Evolutionary conservation across 1,140 invertebrate genomes (phyloP).

Genomic region (Idris sp.): DNA sequence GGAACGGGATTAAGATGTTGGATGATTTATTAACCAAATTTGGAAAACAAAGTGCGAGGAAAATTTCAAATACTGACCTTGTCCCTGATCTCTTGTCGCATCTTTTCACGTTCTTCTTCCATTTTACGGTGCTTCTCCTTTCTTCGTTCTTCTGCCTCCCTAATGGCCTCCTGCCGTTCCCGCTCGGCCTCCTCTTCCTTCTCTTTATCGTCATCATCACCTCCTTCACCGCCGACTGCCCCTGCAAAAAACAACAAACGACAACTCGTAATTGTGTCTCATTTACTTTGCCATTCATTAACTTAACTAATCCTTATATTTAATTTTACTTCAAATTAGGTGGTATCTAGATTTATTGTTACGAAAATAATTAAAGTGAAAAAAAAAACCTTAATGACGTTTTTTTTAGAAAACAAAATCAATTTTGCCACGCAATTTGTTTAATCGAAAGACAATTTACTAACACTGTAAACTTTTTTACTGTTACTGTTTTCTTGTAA

Average conservation of each 20-base stretch:
- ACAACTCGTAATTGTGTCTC: constrained; percentile 47
- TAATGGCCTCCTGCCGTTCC: constrained; percentile 94
- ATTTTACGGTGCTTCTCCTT: constrained; percentile 99
- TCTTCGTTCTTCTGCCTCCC: constrained; percentile 94
- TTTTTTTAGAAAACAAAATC: too few relatives aligned
- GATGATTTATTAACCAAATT: constrained; percentile 36
- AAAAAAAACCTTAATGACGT: neutral
- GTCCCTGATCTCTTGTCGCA: constrained; percentile 98
- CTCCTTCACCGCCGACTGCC: constrained; percentile 93
- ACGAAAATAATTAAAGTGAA: constrained; percentile 3
- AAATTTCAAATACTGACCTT: constrained; percentile 87
- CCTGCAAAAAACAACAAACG: constrained; percentile 79
- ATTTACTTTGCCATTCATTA: constrained; percentile 42
- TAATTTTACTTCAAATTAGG: constrained; percentile 28
- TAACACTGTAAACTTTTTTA: too few relatives aligned
- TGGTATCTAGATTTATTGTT: constrained; percentile 18
- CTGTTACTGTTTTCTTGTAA: too few relatives aligned
- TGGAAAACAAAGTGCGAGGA: constrained; percentile 32
- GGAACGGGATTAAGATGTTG: constrained; percentile 10
- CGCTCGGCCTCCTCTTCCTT: constrained; percentile 96
- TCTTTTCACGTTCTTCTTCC: constrained; percentile 98
- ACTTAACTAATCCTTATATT: constrained; percentile 28
- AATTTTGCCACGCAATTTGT: too few relatives aligned
- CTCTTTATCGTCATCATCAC: constrained; percentile 93
- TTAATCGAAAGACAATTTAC: too few relatives aligned